Evolutionary conservation across 2,797 vertebrate species (phyloP), one percentile per base, ranked within the genome.

Genomic region (Toxotes lorentzi): DNA sequence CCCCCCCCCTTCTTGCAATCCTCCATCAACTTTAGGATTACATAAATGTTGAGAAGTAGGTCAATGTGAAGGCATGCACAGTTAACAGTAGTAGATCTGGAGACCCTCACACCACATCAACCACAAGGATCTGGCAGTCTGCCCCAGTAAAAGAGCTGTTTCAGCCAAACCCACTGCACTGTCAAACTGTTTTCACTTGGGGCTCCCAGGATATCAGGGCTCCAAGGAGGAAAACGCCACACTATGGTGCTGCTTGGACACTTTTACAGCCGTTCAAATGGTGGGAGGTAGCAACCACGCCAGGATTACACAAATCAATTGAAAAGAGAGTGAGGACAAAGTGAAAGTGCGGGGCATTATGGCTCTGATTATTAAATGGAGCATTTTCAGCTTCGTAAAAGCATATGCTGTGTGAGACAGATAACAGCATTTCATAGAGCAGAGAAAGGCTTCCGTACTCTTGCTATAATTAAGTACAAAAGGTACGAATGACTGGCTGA

Each of bases 1-100:
- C 47, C 56, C 53, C 61, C 54, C 30, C 17, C 19, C 65, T 72
- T 24, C 30, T 53, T 43, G 17, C 47, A 67, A 24, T 8, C 43
- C 81, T 51, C 70, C 66, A 72, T 85, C 73, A 81, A 73, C 76
- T 81, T 86, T 32, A 85, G 58, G 67, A 91, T 92, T 90, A 88
- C 91, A 93, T 91, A 88, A 89, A 91, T 84, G 84, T 84, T 85
- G 76, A 92, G 88, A 93, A 93, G 90, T 92, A 87, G 93, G 91
- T 93, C 91, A 90, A 91, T 53, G 66, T 60, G 68, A 86, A 91
- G 76, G 79, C 43, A 21, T 86, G 76, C 83, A 74, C 79, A 84
- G 78, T 88, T 83, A 91, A 90, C 88, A 88, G 89, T 79, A 88
- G 85, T 82, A 70, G 81, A 84, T 82, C 87, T 82, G 76, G 79